Evolutionary conservation across 2,797 vertebrate genomes (phyloP).

Genomic region (Pseudochaenichthys georgianus): DNA sequence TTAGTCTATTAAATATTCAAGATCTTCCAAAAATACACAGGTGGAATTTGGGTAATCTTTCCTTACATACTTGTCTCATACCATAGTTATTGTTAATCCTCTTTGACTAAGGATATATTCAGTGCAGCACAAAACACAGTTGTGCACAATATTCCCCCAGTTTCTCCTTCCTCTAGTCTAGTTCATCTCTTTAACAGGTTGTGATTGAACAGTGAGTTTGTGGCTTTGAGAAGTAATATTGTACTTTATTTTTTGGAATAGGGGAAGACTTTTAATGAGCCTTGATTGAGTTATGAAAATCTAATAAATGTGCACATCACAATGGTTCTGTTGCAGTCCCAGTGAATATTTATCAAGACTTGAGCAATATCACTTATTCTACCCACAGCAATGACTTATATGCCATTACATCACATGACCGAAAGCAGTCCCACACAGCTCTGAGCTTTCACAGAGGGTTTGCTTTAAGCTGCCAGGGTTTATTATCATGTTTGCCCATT

Average conservation of each 20-base stretch:
- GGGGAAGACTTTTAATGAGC: too few relatives aligned
- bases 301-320: background rate
- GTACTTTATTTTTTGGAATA: too few relatives aligned
- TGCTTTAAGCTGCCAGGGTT: conserved; percentile 47
- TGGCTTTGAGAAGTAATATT: background rate
- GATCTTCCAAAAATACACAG: background rate
- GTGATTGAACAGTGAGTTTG: background rate
- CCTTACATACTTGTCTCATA: background rate
- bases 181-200: background rate
- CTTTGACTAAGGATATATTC: background rate
- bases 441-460: conserved; percentile 25
- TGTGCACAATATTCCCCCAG: background rate
- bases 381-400: conserved; percentile 1
- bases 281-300: background rate
- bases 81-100: background rate
- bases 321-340: background rate
- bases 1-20: background rate
- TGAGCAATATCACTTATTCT: background rate
- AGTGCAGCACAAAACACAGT: background rate
- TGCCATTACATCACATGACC: conserved; percentile 29
- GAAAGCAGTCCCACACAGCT: background rate
- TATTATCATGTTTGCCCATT: conserved; percentile 29
- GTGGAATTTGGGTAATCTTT: background rate
- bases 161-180: conserved; percentile 1
- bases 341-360: background rate